These are phyloP conservation scores for Embiotoca jacksoni DNA, from an alignment of 2,113 vertebrate genomes.

Conservation along the genomic window DNA sequence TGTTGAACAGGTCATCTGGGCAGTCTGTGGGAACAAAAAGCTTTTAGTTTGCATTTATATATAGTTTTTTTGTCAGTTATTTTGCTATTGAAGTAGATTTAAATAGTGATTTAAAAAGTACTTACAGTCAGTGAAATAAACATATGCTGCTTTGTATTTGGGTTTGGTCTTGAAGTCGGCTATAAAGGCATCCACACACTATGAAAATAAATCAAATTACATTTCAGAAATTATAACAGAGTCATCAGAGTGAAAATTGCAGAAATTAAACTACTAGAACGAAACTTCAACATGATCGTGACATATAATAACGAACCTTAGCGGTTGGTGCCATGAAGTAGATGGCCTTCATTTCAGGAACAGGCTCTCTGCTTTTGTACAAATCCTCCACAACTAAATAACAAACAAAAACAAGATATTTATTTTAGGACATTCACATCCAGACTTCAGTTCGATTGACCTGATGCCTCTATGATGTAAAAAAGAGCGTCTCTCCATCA, in stretches of 20 bases:
- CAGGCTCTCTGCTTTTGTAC: conserved; percentile 92
- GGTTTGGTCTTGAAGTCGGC: conserved; percentile 91
- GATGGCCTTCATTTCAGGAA: conserved; percentile 94
- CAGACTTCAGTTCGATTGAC: not conserved
- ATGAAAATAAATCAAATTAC: conserved; percentile 34
- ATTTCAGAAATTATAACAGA: conserved; percentile 9
- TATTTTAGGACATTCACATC: not conserved
- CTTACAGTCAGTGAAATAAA: conserved; percentile 99
- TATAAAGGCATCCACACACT: conserved; percentile 94
- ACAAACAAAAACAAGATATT: conserved; percentile 25
- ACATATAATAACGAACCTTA: conserved; percentile 82
- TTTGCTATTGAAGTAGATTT: not conserved
- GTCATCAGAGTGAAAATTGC: not conserved
- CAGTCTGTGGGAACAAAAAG: conserved; percentile 84
- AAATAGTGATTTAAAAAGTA: conserved; percentile 30
- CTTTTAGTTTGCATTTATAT: not conserved
- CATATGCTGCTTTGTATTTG: conserved; percentile 94
- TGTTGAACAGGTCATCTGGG: conserved; percentile 92
- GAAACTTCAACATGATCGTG: not conserved
- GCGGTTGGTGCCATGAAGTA: conserved; percentile 94
- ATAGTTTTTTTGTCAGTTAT: not conserved
- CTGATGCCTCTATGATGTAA: not conserved
- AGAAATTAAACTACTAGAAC: not conserved
- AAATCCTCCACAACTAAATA: conserved; percentile 94
- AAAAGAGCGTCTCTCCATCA: not conserved